These are phyloP conservation scores for Oophaga sylvatica DNA, from an alignment of 2,797 vertebrate species.

Conservation along the genomic window DNA sequence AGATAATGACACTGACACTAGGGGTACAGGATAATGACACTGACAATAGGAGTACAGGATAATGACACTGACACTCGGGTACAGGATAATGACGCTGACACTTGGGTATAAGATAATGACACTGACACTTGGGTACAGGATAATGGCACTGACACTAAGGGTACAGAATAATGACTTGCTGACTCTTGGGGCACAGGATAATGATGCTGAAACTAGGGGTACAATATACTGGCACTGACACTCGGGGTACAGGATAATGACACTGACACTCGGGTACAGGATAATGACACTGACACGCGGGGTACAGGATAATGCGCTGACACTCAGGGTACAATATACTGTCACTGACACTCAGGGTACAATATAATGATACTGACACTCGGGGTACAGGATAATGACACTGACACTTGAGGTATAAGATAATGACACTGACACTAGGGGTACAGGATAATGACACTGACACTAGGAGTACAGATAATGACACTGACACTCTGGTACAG, in stretches of 20 bases:
- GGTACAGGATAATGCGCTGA: not conserved
- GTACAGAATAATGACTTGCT: not conserved
- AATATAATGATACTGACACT: not conserved
- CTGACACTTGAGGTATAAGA: not conserved
- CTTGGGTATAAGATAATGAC: too few species aligned
- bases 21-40: too few species aligned
- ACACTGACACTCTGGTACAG: not conserved
- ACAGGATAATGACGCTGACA: not conserved
- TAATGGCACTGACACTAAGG: not conserved
- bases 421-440: not conserved
- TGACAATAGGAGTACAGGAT: not conserved
- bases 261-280: not conserved
- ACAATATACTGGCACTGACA: not conserved
- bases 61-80: not conserved
- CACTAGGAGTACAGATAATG: not conserved
- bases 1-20: not conserved
- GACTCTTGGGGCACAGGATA: not conserved
- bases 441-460: not conserved
- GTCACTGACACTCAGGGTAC: not conserved
- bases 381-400: not conserved
- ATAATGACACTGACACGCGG: not conserved
- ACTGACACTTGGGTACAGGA: too few species aligned
- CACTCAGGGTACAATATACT: not conserved
- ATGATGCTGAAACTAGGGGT: not conserved
- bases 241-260: not conserved